These are phyloP conservation scores for Columbina picui DNA, from an alignment of 2,113 vertebrate genomes.

Conservation along the genomic window DNA sequence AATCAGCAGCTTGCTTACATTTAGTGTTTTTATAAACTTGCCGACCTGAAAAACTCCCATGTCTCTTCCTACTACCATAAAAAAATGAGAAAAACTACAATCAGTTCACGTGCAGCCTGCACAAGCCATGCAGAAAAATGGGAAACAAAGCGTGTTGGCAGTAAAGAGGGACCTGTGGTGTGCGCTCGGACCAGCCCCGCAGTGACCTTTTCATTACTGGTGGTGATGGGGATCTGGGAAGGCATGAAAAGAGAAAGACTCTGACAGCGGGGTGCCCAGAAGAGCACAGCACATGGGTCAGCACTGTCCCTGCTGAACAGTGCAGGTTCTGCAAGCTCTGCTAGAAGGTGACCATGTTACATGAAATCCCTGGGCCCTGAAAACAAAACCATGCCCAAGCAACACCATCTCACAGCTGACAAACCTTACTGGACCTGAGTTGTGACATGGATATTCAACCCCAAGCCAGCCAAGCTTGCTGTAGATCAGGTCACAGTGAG, in stretches of 20 bases:
- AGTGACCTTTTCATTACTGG: background rate
- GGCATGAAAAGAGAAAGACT: background rate
- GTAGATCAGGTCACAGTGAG: background rate
- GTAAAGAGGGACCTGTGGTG: background rate
- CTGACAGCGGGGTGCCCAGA: background rate
- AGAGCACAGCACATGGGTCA: accelerated
- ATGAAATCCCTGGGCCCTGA: background rate
- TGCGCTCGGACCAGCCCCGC: background rate
- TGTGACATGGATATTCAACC: accelerated
- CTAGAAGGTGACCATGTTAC: background rate
- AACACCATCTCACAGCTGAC: accelerated
- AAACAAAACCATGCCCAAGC: background rate
- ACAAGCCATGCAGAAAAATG: constrained; percentile 50
- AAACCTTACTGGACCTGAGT: background rate
- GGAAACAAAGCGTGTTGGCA: constrained; percentile 21
- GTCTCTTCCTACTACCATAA: background rate
- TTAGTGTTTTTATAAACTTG: background rate
- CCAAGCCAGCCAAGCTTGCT: background rate
- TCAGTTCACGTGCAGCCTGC: background rate
- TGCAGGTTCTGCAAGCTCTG: background rate
- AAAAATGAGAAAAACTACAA: background rate
- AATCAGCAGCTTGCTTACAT: background rate
- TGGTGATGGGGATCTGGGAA: background rate
- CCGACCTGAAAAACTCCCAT: background rate
- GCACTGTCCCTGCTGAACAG: background rate